These are phyloP conservation scores for Sebastes schlegelii DNA, from an alignment of 2,113 vertebrate genomes.

Conservation along the genomic window DNA sequence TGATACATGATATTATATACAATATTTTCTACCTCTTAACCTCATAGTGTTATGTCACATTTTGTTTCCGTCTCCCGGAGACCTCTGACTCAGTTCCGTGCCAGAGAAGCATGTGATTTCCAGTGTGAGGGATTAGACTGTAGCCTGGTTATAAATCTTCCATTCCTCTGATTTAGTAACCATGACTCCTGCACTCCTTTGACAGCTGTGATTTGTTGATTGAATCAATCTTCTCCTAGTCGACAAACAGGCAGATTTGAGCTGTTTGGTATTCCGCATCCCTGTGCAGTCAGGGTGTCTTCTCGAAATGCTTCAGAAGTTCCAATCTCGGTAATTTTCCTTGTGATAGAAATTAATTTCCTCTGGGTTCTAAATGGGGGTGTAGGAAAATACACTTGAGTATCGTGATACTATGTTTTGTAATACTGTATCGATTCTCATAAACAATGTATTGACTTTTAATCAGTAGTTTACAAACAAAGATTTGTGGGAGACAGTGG, in stretches of 20 bases:
- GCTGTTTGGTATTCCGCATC: conserved; percentile 50
- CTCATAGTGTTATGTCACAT: not conserved
- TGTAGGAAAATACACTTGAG: too few relatives aligned
- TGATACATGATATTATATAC: not conserved
- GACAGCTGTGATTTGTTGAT: conserved; percentile 74
- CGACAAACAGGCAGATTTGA: conserved; percentile 54
- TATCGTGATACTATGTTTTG: too few relatives aligned
- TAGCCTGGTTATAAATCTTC: conserved; percentile 72
- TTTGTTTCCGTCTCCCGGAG: not conserved
- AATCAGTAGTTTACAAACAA: too few relatives aligned
- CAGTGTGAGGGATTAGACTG: conserved; percentile 61
- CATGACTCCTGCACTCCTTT: conserved; percentile 63
- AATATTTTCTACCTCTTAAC: not conserved
- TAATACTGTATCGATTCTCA: too few relatives aligned
- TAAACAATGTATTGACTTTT: too few relatives aligned
- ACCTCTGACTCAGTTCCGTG: conserved; percentile 38
- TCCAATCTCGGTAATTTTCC: not conserved
- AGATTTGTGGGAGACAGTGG: too few relatives aligned
- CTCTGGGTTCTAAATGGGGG: not conserved
- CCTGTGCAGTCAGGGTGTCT: not conserved
- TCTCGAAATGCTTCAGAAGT: not conserved
- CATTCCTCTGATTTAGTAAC: conserved; percentile 74
- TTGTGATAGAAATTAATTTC: not conserved
- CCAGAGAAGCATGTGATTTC: conserved; percentile 34
- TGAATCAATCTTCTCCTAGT: conserved; percentile 69